Evolutionary conservation across 1,140 invertebrate species (phyloP), one percentile per base, ranked within the genome.

Genomic region (Argopecten irradians): DNA sequence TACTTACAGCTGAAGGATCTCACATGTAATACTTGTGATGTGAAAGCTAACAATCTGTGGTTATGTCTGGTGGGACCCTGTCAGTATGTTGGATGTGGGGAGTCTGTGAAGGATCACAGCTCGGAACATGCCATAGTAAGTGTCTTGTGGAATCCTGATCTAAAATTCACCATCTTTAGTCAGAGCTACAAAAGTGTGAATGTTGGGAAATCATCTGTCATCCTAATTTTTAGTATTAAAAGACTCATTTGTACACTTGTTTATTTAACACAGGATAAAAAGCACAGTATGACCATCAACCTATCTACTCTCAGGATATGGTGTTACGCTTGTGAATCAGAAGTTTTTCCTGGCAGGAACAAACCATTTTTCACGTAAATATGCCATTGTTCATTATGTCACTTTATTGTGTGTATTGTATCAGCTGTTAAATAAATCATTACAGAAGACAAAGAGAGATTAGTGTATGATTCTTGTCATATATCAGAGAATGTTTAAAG

Each of bases 251-350:
- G 13, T 39, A 13, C 5, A 39, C 36, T 0, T 11, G 19, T 85
- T n/a, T 91, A 71, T 88, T 41, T 91, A 7, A 91, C 92, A 46
- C 96, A 97, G 90, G 96, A 96, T 89, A 96, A 96, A n/a, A 94
- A 95, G 28, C 98, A 99, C 94, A 97, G 97, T 91, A 96, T 98
- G 87, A 97, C 98, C 91, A 97, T 98, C 96, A 98, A 98, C 95
- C 94, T 98, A 71, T 97, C 97, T 2, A 98, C 97, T 0, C 96
- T 97, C 88, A 95, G 98, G 90, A 96, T 98, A 92, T 98, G 98
- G 97, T 99, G 98, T 95, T 98, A 98, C 92, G 93, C 96, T 36
- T 99, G 98, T 96, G 96, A 98, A 92, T 95, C 95, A 92, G 96
- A 98, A 97, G 96, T 98, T 95, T 94, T 97, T 95, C 94, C 91